Conservation (phyloP, 2,113 vertebrate genomes). For the Ceyx margarethae region DNA sequence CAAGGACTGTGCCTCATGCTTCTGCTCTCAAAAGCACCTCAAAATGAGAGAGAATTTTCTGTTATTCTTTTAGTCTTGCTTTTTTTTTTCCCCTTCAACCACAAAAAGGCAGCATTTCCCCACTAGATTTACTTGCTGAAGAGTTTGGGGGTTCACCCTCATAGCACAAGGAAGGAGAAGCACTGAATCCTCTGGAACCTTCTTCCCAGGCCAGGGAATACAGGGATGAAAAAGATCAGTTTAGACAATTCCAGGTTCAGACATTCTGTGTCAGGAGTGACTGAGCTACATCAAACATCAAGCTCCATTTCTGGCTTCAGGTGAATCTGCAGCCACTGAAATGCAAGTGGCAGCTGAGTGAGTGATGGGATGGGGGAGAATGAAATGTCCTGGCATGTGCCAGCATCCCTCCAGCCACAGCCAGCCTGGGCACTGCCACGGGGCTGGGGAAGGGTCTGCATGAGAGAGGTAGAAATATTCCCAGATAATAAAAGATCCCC, state of each 20-base stretch:
- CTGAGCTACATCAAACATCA: background rate
- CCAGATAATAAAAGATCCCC: slow-evolving; percentile 60
- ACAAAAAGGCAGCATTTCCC: background rate
- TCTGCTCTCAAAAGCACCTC: background rate
- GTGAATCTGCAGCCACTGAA: background rate
- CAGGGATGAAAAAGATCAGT: background rate
- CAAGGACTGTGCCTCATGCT: background rate
- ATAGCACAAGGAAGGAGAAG: background rate
- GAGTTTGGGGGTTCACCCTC: background rate
- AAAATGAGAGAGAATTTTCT: background rate
- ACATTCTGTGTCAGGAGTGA: accelerated
- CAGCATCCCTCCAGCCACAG: background rate
- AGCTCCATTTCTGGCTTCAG: background rate
- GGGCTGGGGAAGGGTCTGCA: background rate
- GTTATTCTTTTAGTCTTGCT: background rate
- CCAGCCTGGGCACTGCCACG: slow-evolving; percentile 13
- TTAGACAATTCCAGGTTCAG: background rate
- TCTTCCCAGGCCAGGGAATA: background rate
- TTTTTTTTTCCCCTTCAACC: background rate
- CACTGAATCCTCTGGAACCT: background rate
- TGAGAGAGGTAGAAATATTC: slow-evolving; percentile 62
- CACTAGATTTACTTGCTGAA: background rate
- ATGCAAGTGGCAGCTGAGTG: background rate
- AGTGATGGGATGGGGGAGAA: background rate
- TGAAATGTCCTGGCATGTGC: background rate